These are phyloP conservation scores for Struthidea cinerea DNA, from an alignment of 2,113 vertebrate genomes.

Conservation along the genomic window DNA sequence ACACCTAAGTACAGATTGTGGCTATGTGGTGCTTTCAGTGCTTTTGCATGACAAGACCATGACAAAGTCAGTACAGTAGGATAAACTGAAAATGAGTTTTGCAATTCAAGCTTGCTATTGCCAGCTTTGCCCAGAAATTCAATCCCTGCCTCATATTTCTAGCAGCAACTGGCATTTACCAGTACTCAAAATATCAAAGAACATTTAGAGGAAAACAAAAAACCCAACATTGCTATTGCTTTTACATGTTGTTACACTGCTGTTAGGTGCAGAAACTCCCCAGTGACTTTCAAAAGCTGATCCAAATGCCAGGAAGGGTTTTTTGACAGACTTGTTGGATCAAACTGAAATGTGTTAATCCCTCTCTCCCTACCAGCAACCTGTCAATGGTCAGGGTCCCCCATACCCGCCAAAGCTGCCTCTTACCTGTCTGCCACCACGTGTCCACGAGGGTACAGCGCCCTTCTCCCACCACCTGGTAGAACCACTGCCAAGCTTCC, in stretches of 20 bases:
- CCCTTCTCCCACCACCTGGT: constrained; percentile 84
- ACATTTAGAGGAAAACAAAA: neutral
- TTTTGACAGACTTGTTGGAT: neutral
- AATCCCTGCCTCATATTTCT: neutral
- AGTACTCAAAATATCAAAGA: neutral
- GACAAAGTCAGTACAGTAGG: neutral
- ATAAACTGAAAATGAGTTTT: neutral
- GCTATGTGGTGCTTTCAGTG: neutral
- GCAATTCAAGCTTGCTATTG: neutral
- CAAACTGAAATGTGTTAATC: neutral
- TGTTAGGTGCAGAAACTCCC: neutral
- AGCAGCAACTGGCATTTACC: neutral
- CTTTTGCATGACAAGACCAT: neutral
- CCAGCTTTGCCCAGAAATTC: neutral
- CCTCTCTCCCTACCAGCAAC: neutral
- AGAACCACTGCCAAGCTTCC: constrained; percentile 92
- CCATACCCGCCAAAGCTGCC: neutral
- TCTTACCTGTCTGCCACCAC: constrained; percentile 95
- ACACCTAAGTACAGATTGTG: neutral
- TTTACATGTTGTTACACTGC: neutral
- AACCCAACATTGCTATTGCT: neutral
- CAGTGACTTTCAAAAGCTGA: neutral
- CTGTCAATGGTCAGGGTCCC: neutral
- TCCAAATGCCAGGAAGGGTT: neutral
- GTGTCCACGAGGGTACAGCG: constrained; percentile 88